Evolutionary conservation across 2,888 invertebrate genomes (phyloP).

Genomic region (Agonopterix subpropinquella): DNA sequence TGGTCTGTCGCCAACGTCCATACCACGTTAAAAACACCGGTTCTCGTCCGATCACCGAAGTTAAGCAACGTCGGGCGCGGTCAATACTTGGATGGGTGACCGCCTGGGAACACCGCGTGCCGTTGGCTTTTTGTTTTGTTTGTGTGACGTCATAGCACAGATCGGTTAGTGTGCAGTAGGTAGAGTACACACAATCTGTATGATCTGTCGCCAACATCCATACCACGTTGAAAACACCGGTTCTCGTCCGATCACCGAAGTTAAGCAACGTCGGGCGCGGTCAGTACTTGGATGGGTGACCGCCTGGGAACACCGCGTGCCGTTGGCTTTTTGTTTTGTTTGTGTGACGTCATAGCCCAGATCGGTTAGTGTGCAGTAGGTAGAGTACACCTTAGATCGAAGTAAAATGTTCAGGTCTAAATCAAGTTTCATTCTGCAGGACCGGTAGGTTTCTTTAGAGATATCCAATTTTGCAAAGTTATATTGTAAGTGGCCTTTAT

Average conservation of each 20-base stretch:
- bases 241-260: slow-evolving; percentile 52
- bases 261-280: slow-evolving; percentile 45
- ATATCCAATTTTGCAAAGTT: no score
- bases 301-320: slow-evolving; percentile 38
- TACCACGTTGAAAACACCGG: slow-evolving; percentile 50
- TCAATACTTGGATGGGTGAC: slow-evolving; percentile 52
- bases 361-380: no score
- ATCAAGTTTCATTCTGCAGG: no score
- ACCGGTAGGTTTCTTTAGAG: no score
- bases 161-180: neutral
- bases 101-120: slow-evolving; percentile 37
- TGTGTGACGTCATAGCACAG: no score
- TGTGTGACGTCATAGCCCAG: no score
- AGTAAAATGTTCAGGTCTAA: no score
- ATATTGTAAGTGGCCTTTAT: no score
- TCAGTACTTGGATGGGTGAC: slow-evolving; percentile 53
- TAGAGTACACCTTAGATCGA: no score
- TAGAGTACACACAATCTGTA: no score
- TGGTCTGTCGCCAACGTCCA: slow-evolving; percentile 25
- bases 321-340: slow-evolving; percentile 24
- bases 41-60: slow-evolving; percentile 69
- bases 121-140: slow-evolving; percentile 34
- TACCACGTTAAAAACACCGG: slow-evolving; percentile 46
- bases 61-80: slow-evolving; percentile 52
- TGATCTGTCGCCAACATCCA: slow-evolving; percentile 44